Evolutionary conservation across 2,888 invertebrate genomes (phyloP), one percentile per base, ranked within the genome.

Genomic region (Dasysyrphus albostriatus): DNA sequence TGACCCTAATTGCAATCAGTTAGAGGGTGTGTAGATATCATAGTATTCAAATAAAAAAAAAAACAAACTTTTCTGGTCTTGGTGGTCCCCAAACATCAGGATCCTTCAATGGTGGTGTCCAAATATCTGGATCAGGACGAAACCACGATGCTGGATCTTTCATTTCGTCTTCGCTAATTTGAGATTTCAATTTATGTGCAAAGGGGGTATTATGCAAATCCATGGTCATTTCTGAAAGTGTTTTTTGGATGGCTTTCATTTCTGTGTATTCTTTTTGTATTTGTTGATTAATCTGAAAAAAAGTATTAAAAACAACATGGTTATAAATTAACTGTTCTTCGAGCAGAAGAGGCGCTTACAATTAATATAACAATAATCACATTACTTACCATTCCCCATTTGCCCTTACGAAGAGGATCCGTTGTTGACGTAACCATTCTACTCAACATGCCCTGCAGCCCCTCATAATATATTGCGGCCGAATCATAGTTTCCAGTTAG

Each of bases 401-500:
- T 97, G 82, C 96, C 96, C 93, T 97, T 97, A 88, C 97, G 94
- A 81, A 95, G 94, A 47, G 96, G 95, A 92, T 98, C 98, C 14
- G 95, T 95, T 87, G 97, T 96, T 72, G 96, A 96, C 39, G 95
- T 94, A 58, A 98, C 94, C 83, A 98, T 94, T 90, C 96, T 95
- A 90, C 97, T 96, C 90, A 99, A 96, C 94, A 98, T 97, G 92
- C 98, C 97, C 80, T 98, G 95, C 10, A 97, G 96, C 72, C 98
- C 97, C 92, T 98, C 97, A 92, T 98, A 98, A 93, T 98, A 98
- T 80, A 98, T 97, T 89, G 96, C 95, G 32, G 99, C 97, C 88
- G 97, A 97, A 91, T 99, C 98, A 92, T 99, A 99, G 93, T 98
- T 98, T 29, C 99, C 98, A 92, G 97, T 96, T 90, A 99, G 94